phyloP scores from a whole-genome alignment of 2,797 vertebrate species.

The Anniella stebbinsi region DNA sequence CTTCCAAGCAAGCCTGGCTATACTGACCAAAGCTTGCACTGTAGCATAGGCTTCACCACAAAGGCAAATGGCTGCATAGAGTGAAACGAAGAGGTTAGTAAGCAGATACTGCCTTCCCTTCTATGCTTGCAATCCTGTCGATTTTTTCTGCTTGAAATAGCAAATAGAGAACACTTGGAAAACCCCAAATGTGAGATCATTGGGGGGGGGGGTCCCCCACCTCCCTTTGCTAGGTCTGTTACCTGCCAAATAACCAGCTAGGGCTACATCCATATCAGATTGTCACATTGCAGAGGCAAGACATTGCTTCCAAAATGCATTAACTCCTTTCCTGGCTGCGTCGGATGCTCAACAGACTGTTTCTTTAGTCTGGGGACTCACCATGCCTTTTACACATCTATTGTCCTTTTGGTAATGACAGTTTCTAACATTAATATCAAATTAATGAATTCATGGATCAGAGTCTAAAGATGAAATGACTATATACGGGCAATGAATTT shows the following conservation, averaged over 20 bases:
- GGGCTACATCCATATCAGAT: conserved; percentile 6
- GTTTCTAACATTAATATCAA: not conserved
- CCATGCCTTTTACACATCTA: not conserved
- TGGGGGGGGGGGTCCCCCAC: not conserved
- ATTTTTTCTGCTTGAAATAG: not conserved
- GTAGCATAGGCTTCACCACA: conserved; percentile 56
- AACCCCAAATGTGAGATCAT: not conserved
- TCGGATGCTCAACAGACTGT: conserved; percentile 17
- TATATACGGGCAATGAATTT: not conserved
- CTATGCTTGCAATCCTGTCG: not conserved
- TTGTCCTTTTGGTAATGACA: not conserved
- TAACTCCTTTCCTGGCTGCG: conserved; percentile 16
- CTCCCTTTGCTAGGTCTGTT: not conserved
- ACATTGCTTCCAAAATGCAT: conserved; percentile 5
- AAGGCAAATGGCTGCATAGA: conserved; percentile 65
- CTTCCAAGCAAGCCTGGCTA: not conserved
- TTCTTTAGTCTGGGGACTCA: not conserved
- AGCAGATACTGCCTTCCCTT: not conserved
- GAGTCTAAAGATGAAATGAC: not conserved
- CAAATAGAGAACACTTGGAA: not conserved
- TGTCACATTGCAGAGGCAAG: conserved; percentile 40
- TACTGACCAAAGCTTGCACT: conserved; percentile 28
- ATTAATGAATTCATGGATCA: not conserved
- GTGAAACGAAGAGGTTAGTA: conserved; percentile 12
- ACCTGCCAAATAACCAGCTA: not conserved